Evolutionary conservation across 1,140 invertebrate species (phyloP).

Genomic region (Apis mellifera): Amel_HAv3.1 CM009939.2:8516001-8516500

Average conservation of each 20-base stretch:
- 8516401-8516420: constrained; percentile 56
- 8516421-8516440: constrained; percentile 63
- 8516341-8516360: constrained; percentile 48
- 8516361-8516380: constrained; percentile 56
- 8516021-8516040: too few species aligned
- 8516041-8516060: too few species aligned
- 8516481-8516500: constrained; percentile 60
- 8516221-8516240: too few species aligned
- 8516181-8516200: too few species aligned
- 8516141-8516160: too few species aligned
- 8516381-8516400: constrained; percentile 58
- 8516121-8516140: too few species aligned
- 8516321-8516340: constrained; percentile 41
- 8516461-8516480: constrained; percentile 65
- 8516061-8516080: too few species aligned
- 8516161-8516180: too few species aligned
- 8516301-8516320: constrained; percentile 60
- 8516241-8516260: neutral
- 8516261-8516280: neutral
- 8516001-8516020: too few species aligned
- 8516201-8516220: too few species aligned
- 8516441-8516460: constrained; percentile 58
- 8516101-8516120: too few species aligned
- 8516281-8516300: constrained; percentile 59
- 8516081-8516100: too few species aligned